phyloP scores from a whole-genome alignment of 2,113 vertebrate species.

The Lagopus leucura region DNA sequence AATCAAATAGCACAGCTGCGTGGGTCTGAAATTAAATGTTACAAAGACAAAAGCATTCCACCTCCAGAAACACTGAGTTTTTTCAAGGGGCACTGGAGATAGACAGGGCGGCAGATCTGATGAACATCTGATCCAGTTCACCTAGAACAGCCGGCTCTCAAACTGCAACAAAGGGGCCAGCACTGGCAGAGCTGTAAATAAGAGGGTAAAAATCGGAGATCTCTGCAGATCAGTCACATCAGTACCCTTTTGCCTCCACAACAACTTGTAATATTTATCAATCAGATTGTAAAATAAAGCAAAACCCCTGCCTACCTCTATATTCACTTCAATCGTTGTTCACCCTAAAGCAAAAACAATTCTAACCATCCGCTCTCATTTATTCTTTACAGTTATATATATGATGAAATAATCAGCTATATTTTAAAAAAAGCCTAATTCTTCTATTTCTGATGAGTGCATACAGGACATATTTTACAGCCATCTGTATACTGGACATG shows the following conservation, averaged over 20 bases:
- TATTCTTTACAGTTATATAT: not conserved
- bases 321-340: not conserved
- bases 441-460: not conserved
- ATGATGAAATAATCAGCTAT: not conserved
- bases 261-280: not conserved
- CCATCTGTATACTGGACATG: not conserved
- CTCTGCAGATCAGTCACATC: not conserved
- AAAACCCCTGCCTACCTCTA: not conserved
- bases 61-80: not conserved
- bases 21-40: constrained; percentile 11
- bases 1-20: constrained; percentile 1
- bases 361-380: not conserved
- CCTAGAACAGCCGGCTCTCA: not conserved
- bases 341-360: not conserved
- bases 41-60: constrained; percentile 18
- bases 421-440: not conserved
- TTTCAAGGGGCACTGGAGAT: not conserved
- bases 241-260: not conserved
- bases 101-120: not conserved
- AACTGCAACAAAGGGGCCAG: fast-evolving
- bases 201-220: not conserved
- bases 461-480: not conserved
- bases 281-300: not conserved
- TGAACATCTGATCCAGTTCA: not conserved
- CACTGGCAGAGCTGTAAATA: not conserved